phyloP scores from a whole-genome alignment of 1,140 invertebrate genomes.

The Drosophila oshimai region DNA sequence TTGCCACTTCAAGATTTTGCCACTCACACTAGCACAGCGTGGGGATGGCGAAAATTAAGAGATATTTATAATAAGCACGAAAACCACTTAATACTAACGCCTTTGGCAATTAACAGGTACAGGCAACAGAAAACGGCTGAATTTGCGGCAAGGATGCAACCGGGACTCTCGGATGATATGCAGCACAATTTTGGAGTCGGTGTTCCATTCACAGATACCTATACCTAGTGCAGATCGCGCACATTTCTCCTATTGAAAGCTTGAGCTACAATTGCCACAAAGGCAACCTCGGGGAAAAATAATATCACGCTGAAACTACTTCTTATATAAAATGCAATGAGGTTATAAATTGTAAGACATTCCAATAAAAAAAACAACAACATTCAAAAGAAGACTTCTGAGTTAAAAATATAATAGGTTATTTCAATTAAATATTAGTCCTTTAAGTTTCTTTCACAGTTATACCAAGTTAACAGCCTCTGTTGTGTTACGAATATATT shows the following conservation, averaged over 20 bases:
- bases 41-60: constrained; percentile 79
- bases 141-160: constrained; percentile 39
- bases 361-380: no score
- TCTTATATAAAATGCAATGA: neutral
- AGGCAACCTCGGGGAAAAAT: neutral
- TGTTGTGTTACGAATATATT: no score
- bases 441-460: no score
- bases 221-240: neutral
- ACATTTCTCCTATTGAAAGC: neutral
- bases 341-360: neutral
- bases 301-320: neutral
- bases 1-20: constrained; percentile 79
- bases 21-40: constrained; percentile 19
- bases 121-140: constrained; percentile 24
- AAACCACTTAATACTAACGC: constrained; percentile 82
- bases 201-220: neutral
- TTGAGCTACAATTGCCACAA: constrained; percentile 4
- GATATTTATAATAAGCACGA: constrained; percentile 83
- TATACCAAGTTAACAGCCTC: no score
- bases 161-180: constrained; percentile 37
- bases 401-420: no score
- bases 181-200: constrained; percentile 7
- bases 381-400: neutral
- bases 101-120: constrained; percentile 82
- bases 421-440: no score